Conservation (phyloP, 53 echinoderm and acorn worm genomes). For the Actinopyga echinites region DNA sequence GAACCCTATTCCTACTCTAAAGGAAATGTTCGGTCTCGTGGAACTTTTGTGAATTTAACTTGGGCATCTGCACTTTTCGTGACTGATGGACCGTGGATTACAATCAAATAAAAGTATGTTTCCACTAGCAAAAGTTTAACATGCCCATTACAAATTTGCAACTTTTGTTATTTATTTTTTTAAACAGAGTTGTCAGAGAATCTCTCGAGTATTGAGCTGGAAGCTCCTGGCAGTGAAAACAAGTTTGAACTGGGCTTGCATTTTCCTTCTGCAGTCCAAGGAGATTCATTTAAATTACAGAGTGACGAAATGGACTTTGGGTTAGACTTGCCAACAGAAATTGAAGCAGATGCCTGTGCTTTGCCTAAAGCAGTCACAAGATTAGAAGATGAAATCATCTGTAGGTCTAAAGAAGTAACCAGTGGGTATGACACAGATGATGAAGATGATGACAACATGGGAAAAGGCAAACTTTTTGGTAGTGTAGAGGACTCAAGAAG, state of each 20-base stretch:
- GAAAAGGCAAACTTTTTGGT: no score
- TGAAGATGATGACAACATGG: background rate
- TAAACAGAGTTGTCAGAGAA: no score
- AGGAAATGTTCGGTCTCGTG: no score
- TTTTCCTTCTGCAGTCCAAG: background rate
- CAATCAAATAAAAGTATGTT: background rate
- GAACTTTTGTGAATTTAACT: no score
- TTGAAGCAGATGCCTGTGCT: conserved; percentile 26
- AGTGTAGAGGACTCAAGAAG: no score
- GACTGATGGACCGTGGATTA: background rate
- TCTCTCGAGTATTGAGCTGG: conserved; percentile 5
- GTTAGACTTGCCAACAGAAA: conserved; percentile 18
- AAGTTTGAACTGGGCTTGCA: background rate
- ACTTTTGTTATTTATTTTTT: no score
- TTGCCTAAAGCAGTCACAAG: background rate
- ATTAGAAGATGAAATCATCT: no score
- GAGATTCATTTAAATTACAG: background rate
- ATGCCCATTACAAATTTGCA: no score
- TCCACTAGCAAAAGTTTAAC: no score
- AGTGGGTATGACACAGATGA: conserved; percentile 10
- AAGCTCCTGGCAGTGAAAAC: background rate
- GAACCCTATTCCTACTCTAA: no score
- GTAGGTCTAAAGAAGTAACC: background rate
- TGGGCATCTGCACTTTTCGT: background rate
- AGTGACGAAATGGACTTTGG: conserved; percentile 6